These are phyloP conservation scores for Anguilla pacifica DNA, from an alignment of 2,797 vertebrate species.

Conservation along the genomic window DNA sequence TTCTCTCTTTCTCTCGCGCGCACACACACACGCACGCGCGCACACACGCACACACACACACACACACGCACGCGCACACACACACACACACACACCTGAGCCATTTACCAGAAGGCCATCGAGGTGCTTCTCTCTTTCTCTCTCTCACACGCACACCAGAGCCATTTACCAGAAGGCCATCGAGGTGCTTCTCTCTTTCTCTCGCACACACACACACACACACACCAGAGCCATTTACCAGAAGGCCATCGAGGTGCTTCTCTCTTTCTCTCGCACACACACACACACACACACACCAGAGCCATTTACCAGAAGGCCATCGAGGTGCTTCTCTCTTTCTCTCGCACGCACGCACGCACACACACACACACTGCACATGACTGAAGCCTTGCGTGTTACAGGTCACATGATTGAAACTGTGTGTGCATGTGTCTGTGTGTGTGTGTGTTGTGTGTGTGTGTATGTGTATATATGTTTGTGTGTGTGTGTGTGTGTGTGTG, in stretches of 20 bases:
- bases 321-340: no score
- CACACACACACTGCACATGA: no score
- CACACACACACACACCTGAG: conserved; percentile 80
- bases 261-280: neutral
- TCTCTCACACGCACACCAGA: conserved; percentile 79
- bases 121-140: conserved; percentile 70
- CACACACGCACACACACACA: no score
- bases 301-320: no score
- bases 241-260: conserved; percentile 87
- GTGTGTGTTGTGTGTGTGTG: no score
- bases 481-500: no score
- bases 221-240: conserved; percentile 91
- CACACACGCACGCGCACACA: no score
- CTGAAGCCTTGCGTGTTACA: neutral
- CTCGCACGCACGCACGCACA: no score
- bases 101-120: conserved; percentile 92
- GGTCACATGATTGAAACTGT: neutral
- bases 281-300: no score
- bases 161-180: conserved; percentile 92
- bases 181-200: conserved; percentile 70
- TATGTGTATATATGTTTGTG: no score
- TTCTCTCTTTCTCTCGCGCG: neutral
- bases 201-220: no score
- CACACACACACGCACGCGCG: neutral
- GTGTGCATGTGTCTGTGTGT: neutral